Evolutionary conservation across 2,888 invertebrate species (phyloP), one percentile per base, ranked within the genome.

Genomic region (Craniophora ligustri): DNA sequence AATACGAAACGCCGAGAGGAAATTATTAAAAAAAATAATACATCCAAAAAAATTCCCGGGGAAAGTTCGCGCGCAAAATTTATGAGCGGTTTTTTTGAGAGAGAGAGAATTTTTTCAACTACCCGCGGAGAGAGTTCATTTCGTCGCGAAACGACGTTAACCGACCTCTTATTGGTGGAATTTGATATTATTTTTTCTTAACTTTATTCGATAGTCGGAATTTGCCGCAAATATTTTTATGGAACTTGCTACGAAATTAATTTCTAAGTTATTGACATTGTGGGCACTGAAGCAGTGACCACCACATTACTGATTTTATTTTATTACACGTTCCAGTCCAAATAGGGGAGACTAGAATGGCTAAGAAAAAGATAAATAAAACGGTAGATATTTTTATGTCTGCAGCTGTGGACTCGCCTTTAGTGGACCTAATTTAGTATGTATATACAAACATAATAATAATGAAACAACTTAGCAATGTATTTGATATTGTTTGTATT

Each of bases 11-110:
- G 51, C 36, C 45, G 65, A 65, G 65, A 66, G 53, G 58, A 71
- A 74, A 74, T 76, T 78, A 77, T 71, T 68, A 74, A 79, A 81
- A 76, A 75, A 69, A 72, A 49, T 47, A 42, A 63, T 60, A 65
- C 55, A 53, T 40, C 42, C 50, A 45, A 63, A 69, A 64, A 60
- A 44, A 47, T 60, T 53, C 35, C 39, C 34, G 53, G 28, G n/a
- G 34, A 57, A 64, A 68, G 58, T 62, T 62, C 14, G 47, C 44
- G 61, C 48, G 30, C 38, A 34, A 39, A 51, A 58, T 60, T 67
- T 67, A 56, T 32, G 60, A 54, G 44, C 35, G 38, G 45, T 60
- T 67, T 65, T 58, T 65, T 41, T 49, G 41, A 48, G 47, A 41
- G 44, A 40, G 41, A 48, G 47, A 41, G 44, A 40, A 32, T 8